Conservation (phyloP, 2,888 invertebrate species). For the Atethmia centrago region DNA sequence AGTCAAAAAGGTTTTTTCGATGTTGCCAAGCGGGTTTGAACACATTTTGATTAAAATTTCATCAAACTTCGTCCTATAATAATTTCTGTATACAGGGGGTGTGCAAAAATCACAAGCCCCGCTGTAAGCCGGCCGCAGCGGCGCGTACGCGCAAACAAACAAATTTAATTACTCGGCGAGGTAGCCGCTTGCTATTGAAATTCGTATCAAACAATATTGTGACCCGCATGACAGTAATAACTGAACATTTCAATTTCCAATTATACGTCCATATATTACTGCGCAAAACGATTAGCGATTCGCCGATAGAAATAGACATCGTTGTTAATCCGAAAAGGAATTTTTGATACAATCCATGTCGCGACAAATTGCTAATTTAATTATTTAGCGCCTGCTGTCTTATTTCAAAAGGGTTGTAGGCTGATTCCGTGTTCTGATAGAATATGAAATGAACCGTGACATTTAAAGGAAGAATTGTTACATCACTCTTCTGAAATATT, state of each 20-base stretch:
- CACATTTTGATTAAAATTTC: slow-evolving; percentile 80
- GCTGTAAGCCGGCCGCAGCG: slow-evolving; percentile 69
- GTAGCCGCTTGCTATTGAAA: slow-evolving; percentile 69
- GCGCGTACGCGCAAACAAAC: slow-evolving; percentile 75
- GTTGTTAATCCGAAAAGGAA: slow-evolving; percentile 44
- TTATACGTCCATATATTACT: slow-evolving; percentile 44
- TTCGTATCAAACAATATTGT: slow-evolving; percentile 68
- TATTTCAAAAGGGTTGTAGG: slow-evolving; percentile 46
- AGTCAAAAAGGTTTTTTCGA: slow-evolving; percentile 68
- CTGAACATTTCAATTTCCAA: slow-evolving; percentile 61
- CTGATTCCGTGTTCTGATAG: slow-evolving; percentile 60
- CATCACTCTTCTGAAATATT: slow-evolving; percentile 56
- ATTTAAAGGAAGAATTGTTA: slow-evolving; percentile 28
- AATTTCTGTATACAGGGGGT: slow-evolving; percentile 73
- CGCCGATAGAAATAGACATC: slow-evolving; percentile 21
- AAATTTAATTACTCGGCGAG: slow-evolving; percentile 78
- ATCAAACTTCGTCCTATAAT: slow-evolving; percentile 76
- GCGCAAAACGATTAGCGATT: neutral
- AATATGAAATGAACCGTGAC: slow-evolving; percentile 67
- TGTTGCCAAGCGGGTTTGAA: slow-evolving; percentile 64
- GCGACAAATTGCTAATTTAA: slow-evolving; percentile 60
- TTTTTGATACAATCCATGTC: slow-evolving; percentile 47
- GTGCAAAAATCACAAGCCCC: slow-evolving; percentile 76
- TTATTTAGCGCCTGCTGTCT: slow-evolving; percentile 58
- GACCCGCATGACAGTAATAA: slow-evolving; percentile 60